phyloP scores from a whole-genome alignment of 2,113 vertebrate genomes.

The Deroptyus accipitrinus region DNA sequence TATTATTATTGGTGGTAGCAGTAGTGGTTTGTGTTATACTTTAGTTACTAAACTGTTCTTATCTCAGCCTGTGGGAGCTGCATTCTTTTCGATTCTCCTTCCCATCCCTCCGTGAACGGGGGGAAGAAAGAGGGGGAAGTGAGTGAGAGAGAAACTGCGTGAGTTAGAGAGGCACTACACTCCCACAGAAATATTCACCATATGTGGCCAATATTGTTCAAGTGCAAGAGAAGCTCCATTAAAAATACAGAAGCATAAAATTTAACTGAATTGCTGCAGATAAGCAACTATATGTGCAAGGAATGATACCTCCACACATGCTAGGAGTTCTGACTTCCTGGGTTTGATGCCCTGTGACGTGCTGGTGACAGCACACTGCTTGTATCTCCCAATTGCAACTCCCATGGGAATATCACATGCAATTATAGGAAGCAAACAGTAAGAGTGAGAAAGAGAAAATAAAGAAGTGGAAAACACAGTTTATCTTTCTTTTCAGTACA shows the following conservation, averaged over 20 bases:
- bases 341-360: rapidly evolving
- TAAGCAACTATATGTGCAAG: neutral
- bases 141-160: too few species aligned
- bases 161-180: too few species aligned
- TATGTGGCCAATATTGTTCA: neutral
- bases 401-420: neutral
- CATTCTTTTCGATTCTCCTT: too few species aligned
- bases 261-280: neutral
- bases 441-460: neutral
- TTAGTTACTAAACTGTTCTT: too few species aligned
- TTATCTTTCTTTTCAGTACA: neutral
- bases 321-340: rapidly evolving
- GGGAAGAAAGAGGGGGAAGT: too few species aligned
- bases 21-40: too few species aligned
- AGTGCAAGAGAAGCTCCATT: neutral
- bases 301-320: rapidly evolving
- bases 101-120: too few species aligned
- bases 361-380: neutral
- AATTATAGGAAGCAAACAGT: neutral
- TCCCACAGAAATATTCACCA: neutral
- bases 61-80: too few species aligned
- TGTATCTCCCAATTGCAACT: neutral
- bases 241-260: neutral
- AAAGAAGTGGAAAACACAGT: neutral
- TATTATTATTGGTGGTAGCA: too few species aligned